Percentiles rank a stretch among this genome's conserved stretches.
These are phyloP conservation scores for Tribolium freemani DNA, from an alignment of 2,888 invertebrate genomes.

Conservation along the genomic window DNA sequence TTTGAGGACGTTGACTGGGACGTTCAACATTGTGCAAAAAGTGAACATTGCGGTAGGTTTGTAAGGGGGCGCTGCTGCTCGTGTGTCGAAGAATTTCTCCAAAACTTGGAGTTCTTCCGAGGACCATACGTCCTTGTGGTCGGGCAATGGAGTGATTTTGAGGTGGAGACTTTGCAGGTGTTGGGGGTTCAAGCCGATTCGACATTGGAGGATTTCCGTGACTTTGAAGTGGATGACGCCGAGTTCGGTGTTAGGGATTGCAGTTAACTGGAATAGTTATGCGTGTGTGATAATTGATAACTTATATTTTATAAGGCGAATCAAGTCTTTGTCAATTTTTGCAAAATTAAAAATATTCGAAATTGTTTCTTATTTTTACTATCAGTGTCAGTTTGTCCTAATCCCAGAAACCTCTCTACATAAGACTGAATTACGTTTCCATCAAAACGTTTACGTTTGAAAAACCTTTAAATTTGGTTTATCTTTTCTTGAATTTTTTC, in stretches of 20 bases:
- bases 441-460: too few relatives aligned
- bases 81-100: constrained; percentile 92
- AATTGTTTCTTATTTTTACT: too few relatives aligned
- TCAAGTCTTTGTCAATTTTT: too few relatives aligned
- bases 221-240: constrained; percentile 93
- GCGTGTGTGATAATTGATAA: too few relatives aligned
- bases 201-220: constrained; percentile 84
- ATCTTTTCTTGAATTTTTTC: too few relatives aligned
- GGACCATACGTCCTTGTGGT: constrained; percentile 89
- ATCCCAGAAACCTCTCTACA: too few relatives aligned
- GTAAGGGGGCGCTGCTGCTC: constrained; percentile 91
- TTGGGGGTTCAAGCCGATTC: constrained; percentile 88
- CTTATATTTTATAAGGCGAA: too few relatives aligned
- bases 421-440: too few relatives aligned
- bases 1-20: constrained; percentile 88
- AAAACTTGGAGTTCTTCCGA: constrained; percentile 90
- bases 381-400: too few relatives aligned
- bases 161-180: constrained; percentile 93
- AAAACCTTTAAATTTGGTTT: too few relatives aligned
- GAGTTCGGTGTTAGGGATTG: constrained; percentile 83
- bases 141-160: constrained; percentile 83
- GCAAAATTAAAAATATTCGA: too few relatives aligned
- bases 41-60: constrained; percentile 90
- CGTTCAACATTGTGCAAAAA: constrained; percentile 87
- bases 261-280: constrained; percentile 71